Base-by-base conservation (phyloP, 1,140 invertebrate genomes). In the silkworm (Bombyx mori) region DNA sequence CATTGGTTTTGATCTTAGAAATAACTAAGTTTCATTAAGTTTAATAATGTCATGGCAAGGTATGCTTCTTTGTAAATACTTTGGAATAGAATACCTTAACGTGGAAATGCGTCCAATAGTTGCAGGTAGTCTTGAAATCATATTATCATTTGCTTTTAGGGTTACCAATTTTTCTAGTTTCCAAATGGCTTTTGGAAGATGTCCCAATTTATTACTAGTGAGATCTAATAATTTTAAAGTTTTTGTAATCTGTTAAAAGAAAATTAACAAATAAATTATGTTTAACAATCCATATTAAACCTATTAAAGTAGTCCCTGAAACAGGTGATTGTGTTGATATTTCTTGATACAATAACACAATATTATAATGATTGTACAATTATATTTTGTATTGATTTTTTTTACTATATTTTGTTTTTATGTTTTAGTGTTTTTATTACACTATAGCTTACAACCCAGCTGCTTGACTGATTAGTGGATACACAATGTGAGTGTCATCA, bases 211-310 rank as follows among this genome's bases (percentile, higher is more conserved):
- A 81, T 94, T 94, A 55, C 88, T 75, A 75, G 88, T 90, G 42
- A 94, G 69, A 82, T 93, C 91, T 26, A 94, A 76, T 10, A 90
- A 72, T 64, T 88, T 88, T 42, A 93, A 69, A 35, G 71, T 88
- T 55, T 86, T 89, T 4, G 64, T 76, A 45, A 91, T 87, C 56
- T 89, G 79, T 26, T 78, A 60, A 26, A 60, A 50, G 9, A 44
- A 54, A 22, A 35, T 35, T 35, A 35, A 35, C 26, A 35, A 35
- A 35, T 35, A 35, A 35, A 35, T 35, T 35, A 35, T 35, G 4
- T 35, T 35, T 5, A 35, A 1, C 26, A 35, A 35, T 35, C 12
- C 12, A 35, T 5, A 35, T 3, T 35, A 5, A 35, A 5, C 26
- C 26, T 5, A 35, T 35, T 35, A 35, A 35, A 35, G 4, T 35